These are phyloP conservation scores for Tubiluchus corallicola DNA, from an alignment of 2,888 invertebrate species.

Conservation along the genomic window DNA sequence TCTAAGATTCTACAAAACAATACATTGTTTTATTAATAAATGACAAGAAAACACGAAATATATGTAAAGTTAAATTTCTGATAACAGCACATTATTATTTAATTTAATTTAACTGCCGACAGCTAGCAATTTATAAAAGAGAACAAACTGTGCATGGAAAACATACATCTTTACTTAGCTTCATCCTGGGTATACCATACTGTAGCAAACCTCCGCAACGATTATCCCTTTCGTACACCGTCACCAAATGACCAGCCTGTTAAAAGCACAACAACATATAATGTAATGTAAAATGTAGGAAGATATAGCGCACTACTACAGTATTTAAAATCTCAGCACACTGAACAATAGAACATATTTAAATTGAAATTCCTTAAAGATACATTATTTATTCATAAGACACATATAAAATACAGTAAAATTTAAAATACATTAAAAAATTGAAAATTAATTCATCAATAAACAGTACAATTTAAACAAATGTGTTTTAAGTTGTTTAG, in stretches of 20 bases:
- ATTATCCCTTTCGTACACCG: conserved; percentile 92
- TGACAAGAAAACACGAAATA: too few relatives aligned
- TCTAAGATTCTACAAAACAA: too few relatives aligned
- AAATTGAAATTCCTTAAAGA: conserved; percentile 2
- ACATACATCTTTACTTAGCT: conserved; percentile 67
- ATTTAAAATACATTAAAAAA: too few relatives aligned
- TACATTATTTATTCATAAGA: too few relatives aligned
- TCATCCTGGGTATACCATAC: conserved; percentile 99
- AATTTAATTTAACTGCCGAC: background rate
- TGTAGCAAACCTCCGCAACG: conserved; percentile 80
- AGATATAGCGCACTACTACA: conserved; percentile 5
- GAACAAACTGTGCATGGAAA: conserved; percentile 10
- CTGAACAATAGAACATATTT: background rate
- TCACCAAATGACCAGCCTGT: conserved; percentile 78
- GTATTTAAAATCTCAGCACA: too few relatives aligned
- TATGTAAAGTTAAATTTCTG: background rate
- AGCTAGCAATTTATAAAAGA: background rate
- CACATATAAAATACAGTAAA: too few relatives aligned
- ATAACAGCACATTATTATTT: conserved; percentile 1
- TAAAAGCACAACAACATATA: conserved; percentile 8
- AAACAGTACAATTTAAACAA: too few relatives aligned
- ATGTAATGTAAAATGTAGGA: conserved; percentile 8
- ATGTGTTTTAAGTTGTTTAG: too few relatives aligned
- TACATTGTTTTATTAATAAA: too few relatives aligned
- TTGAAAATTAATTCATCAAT: too few relatives aligned